These are phyloP conservation scores for Mimachlamys varia DNA, from an alignment of 2,888 invertebrate genomes.

Conservation along the genomic window DNA sequence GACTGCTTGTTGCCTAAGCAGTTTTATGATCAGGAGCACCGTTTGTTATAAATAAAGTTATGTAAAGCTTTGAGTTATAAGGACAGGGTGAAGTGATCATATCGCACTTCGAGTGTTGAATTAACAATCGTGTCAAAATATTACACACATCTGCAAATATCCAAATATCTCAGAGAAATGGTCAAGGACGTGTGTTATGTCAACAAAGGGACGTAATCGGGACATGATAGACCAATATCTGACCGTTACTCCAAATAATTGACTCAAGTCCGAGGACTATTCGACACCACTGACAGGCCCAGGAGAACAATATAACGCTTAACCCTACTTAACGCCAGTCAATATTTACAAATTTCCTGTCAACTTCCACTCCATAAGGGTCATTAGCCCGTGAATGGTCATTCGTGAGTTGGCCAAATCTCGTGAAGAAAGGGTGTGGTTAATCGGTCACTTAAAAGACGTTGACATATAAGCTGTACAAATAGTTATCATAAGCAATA, in stretches of 20 bases:
- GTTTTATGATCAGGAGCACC: not conserved
- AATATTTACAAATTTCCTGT: not conserved
- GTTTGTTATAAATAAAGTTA: not conserved
- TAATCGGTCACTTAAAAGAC: constrained; percentile 13
- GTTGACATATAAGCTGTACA: constrained; percentile 29
- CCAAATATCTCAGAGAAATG: not conserved
- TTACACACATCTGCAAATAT: not conserved
- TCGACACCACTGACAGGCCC: not conserved
- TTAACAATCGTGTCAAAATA: not conserved
- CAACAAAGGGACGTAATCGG: not conserved
- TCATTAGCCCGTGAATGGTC: constrained; percentile 2
- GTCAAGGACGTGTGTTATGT: not conserved
- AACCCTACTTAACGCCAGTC: not conserved
- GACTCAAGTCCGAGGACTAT: not conserved
- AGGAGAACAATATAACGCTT: not conserved
- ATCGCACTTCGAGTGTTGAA: not conserved
- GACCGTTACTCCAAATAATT: not conserved
- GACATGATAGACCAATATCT: constrained; percentile 14
- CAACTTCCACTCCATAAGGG: not conserved
- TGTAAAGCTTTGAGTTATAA: not conserved
- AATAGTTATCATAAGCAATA: not conserved
- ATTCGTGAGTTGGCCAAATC: not conserved
- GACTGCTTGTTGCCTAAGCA: not conserved
- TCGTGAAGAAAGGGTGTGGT: not conserved
- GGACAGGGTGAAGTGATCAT: not conserved